Percentiles rank a stretch among this genome's conserved stretches.
Evolutionary conservation across 2,888 invertebrate genomes (phyloP).

Genomic region (Nebria brevicollis): DNA sequence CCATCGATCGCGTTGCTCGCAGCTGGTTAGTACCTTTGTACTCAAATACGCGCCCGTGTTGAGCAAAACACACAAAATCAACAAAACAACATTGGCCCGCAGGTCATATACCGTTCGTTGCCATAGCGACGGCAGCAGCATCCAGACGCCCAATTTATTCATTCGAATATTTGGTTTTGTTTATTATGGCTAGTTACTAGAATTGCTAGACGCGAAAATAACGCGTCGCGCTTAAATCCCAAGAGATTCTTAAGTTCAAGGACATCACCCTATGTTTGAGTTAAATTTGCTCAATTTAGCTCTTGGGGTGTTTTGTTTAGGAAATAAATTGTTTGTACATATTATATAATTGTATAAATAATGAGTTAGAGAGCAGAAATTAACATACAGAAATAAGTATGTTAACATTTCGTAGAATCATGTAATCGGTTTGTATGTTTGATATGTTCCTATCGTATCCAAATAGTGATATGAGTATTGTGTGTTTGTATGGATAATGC

Average conservation of each 20-base stretch:
- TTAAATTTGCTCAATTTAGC: too few relatives aligned
- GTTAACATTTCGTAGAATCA: neutral
- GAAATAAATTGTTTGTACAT: neutral
- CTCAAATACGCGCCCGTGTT: too few relatives aligned
- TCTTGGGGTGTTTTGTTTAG: neutral
- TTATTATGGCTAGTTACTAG: neutral
- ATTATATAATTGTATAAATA: neutral
- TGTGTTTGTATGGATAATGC: neutral
- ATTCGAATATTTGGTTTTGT: neutral
- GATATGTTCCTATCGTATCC: neutral
- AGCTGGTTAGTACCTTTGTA: neutral
- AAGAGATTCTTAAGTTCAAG: neutral
- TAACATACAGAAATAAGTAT: neutral
- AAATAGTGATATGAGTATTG: neutral
- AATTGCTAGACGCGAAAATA: neutral
- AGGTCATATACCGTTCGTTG: neutral
- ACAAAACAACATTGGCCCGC: neutral
- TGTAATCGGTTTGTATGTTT: neutral
- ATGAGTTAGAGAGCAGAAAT: neutral
- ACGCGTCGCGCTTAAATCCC: neutral
- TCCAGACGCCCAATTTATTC: neutral
- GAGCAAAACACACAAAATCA: neutral
- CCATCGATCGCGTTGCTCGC: neutral
- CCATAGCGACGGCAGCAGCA: neutral
- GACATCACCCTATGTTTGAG: neutral